Conservation (phyloP, 1,140 invertebrate genomes). For the Anagrus nilaparvatae region DNA sequence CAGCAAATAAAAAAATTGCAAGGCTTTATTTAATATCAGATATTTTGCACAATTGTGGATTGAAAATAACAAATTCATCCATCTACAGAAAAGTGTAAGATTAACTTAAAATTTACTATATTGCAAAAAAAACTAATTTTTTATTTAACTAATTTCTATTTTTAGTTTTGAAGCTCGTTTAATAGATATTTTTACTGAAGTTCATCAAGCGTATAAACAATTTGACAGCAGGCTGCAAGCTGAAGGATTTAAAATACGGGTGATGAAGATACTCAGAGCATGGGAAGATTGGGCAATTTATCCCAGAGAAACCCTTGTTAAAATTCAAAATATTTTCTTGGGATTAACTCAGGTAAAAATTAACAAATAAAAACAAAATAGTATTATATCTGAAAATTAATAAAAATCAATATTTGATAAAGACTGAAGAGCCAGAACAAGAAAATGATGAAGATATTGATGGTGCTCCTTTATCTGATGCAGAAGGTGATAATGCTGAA, state of each 20-base stretch:
- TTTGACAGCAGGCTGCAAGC: slow-evolving; percentile 86
- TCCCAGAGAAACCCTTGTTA: slow-evolving; percentile 84
- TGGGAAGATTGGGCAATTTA: slow-evolving; percentile 99
- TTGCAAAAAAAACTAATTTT: neutral
- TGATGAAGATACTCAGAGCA: slow-evolving; percentile 88
- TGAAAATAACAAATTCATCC: slow-evolving; percentile 95
- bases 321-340: slow-evolving; percentile 84
- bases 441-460: slow-evolving; percentile 51
- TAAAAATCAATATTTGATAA: slow-evolving; percentile 2
- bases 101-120: neutral
- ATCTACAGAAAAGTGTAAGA: slow-evolving; percentile 82
- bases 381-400: neutral
- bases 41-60: slow-evolving; percentile 92
- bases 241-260: slow-evolving; percentile 91
- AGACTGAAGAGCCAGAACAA: slow-evolving; percentile 36
- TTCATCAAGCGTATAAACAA: slow-evolving; percentile 65
- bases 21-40: slow-evolving; percentile 93
- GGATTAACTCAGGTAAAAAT: slow-evolving; percentile 44
- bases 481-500: slow-evolving; percentile 50
- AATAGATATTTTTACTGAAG: slow-evolving; percentile 74
- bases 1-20: slow-evolving; percentile 85
- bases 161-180: slow-evolving; percentile 78
- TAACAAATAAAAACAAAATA: neutral
- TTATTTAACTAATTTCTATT: neutral
- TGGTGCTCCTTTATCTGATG: slow-evolving; percentile 55